Base-by-base conservation (phyloP, 2,113 vertebrate genomes). In the Trogon surrucura region DNA sequence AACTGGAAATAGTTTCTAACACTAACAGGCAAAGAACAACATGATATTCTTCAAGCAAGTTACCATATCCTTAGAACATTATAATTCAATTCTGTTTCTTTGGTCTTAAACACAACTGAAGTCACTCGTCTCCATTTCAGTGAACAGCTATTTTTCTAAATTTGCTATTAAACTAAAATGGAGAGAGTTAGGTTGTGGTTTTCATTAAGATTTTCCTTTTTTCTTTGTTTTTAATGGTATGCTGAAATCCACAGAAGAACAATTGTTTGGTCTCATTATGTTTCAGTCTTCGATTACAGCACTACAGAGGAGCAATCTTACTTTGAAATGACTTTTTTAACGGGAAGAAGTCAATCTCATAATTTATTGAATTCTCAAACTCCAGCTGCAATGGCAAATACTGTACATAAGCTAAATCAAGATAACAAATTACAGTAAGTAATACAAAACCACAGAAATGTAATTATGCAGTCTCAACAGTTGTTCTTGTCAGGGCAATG, bases 331-430 rank as follows among this genome's bases (percentile, higher is more conserved):
- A 87, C 64, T 89, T 94, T 93, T 93, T 94, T 60, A 92, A 88
- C 74, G 65, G 36, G 60, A 97, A 95, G 93, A 94, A 95, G 69
- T 97, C 93, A 92, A 95, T 95, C 32, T 91, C 85, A 95, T 91
- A 85, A 95, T 94, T 95, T 89, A 96, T 79, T 97, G 88, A 97
- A 61, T 94, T 71, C 67, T 85, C n/a, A 84, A 48, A 82, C 54
- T 94, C 87, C 38, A 91, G 64, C 72, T 89, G 26, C 53, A 75
- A 87, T 69, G 34, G 79, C 58, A 70, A 94, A 88, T 41, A 51
- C 25, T 64, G 18, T 69, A 89, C 70, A 44, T 36, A 88, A 74
- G 53, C 53, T 85, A 82, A 85, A 85, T 69, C 51, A 62, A 80
- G 79, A 34, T 51, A 90, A 91, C 8, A 85, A 93, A 92, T 77